Percentiles rank a stretch among this genome's conserved stretches.
These are phyloP conservation scores for Octodon degus DNA, from an alignment of 2,113 vertebrate genomes.

Conservation along the genomic window DNA sequence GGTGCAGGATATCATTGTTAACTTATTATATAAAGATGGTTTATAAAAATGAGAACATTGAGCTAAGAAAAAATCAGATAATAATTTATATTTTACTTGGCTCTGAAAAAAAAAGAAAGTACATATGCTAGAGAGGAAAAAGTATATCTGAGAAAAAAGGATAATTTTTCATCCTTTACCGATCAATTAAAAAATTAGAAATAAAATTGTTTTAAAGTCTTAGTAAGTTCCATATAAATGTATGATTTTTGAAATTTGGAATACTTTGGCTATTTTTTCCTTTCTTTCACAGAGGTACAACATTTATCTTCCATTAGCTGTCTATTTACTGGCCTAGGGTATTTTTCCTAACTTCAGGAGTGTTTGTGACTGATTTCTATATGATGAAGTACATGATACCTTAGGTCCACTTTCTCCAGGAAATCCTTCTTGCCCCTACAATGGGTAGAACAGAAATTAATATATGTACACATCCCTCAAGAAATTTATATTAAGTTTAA, in stretches of 20 bases:
- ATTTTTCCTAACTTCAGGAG: not conserved
- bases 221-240: not conserved
- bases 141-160: not conserved
- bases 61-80: not conserved
- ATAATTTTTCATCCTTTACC: not conserved
- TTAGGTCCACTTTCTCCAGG: conserved; percentile 80
- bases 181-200: conserved; percentile 21
- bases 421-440: conserved; percentile 84
- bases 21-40: not conserved
- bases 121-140: not conserved
- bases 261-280: not conserved
- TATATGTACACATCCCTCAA: not conserved
- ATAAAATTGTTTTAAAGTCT: not conserved
- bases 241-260: not conserved
- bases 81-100: not conserved
- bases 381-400: conserved; percentile 67
- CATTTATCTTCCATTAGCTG: not conserved
- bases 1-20: not conserved
- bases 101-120: not conserved
- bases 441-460: conserved; percentile 54
- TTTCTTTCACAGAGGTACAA: not conserved
- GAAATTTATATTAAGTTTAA: not conserved
- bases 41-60: not conserved
- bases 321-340: not conserved
- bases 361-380: not conserved